These are phyloP conservation scores for Anableps anableps DNA, from an alignment of 2,797 vertebrate species.

Conservation along the genomic window DNA sequence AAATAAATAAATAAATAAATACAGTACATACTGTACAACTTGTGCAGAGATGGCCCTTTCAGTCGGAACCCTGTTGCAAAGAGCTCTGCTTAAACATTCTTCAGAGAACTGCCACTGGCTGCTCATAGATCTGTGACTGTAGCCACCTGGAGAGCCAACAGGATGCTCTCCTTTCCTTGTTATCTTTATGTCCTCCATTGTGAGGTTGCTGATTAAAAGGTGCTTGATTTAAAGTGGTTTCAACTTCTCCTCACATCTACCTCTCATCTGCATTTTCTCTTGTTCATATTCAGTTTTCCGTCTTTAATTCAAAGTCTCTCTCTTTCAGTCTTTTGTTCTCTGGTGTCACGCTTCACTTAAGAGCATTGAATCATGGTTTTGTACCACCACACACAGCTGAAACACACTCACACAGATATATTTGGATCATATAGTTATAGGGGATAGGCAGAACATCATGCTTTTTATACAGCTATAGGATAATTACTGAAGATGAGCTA, in stretches of 20 bases:
- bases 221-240: slow-evolving; percentile 66
- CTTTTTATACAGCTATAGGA: slow-evolving; percentile 21
- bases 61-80: slow-evolving; percentile 35
- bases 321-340: slow-evolving; percentile 29
- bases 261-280: slow-evolving; percentile 28
- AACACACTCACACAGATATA: slow-evolving; percentile 12
- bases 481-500: slow-evolving; percentile 40
- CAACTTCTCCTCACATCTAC: slow-evolving; percentile 17
- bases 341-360: slow-evolving; percentile 40
- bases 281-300: slow-evolving; percentile 10
- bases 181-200: slow-evolving; percentile 64
- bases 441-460: slow-evolving; percentile 10
- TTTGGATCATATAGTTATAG: slow-evolving; percentile 17
- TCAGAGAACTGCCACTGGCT: slow-evolving; percentile 41
- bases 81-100: slow-evolving; percentile 45
- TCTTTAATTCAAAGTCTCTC: slow-evolving; percentile 2
- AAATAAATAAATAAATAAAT: no score
- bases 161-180: slow-evolving; percentile 51
- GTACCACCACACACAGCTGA: slow-evolving; percentile 17
- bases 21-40: slow-evolving; percentile 30
- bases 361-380: slow-evolving; percentile 49
- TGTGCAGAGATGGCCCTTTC: slow-evolving; percentile 18
- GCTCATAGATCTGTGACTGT: slow-evolving; percentile 56
- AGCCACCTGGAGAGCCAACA: slow-evolving; percentile 33
- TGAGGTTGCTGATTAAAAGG: slow-evolving; percentile 62